A percentile compares a stretch with the other conserved stretches of the same genome.
These are phyloP conservation scores for Motacilla tschutschensis DNA, from an alignment of 2,113 vertebrate species.

Conservation along the genomic window DNA sequence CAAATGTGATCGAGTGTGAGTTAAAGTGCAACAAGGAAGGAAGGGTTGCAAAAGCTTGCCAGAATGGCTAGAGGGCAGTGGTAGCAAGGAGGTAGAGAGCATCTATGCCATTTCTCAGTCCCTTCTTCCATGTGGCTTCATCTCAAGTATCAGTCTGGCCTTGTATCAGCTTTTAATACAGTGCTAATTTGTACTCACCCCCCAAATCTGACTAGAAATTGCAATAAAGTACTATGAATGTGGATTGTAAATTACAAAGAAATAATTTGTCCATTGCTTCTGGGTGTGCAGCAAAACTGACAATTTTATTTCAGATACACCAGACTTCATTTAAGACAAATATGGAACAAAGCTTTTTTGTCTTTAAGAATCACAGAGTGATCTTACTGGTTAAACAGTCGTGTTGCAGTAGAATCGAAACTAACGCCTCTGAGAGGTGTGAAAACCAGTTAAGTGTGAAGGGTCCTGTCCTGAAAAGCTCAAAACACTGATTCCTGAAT, in stretches of 20 bases:
- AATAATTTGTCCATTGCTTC: neutral
- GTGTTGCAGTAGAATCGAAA: neutral
- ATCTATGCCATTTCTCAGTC: neutral
- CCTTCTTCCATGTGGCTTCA: neutral
- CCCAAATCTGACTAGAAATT: neutral
- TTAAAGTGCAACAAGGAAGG: neutral
- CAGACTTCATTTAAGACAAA: neutral
- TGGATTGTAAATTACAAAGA: neutral
- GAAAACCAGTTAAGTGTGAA: neutral
- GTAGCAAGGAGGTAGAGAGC: neutral
- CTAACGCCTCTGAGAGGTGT: neutral
- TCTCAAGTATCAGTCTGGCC: neutral
- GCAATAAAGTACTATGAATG: neutral
- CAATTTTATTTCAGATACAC: neutral
- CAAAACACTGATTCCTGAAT: rapidly evolving
- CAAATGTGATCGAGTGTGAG: neutral
- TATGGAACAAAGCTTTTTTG: neutral
- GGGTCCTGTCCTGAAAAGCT: neutral
- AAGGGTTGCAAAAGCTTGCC: neutral
- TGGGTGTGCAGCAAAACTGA: neutral
- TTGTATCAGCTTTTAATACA: neutral
- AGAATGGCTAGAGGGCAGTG: neutral
- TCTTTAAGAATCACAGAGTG: neutral
- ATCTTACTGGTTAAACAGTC: neutral
- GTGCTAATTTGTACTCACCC: no score